Percentiles rank a stretch among this genome's conserved stretches.
phyloP scores from a whole-genome alignment of 2,888 invertebrate genomes.

The Diadegma fenestrale region DNA sequence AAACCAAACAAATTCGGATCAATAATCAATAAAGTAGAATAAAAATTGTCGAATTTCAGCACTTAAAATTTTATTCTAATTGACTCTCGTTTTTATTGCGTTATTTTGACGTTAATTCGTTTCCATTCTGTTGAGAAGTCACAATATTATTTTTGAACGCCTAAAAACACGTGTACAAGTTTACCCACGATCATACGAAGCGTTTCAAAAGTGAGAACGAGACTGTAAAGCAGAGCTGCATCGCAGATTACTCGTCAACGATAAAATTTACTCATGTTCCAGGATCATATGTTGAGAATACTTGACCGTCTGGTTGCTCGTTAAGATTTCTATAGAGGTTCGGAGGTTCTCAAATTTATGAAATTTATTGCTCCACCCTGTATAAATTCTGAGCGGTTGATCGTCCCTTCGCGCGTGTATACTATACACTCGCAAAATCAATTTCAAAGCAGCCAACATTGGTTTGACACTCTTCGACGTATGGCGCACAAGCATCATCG shows the following conservation, averaged over 20 bases:
- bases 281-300: neutral
- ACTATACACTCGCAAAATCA: conserved; percentile 50
- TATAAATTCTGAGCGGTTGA: conserved; percentile 35
- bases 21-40: too few species aligned
- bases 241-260: too few species aligned
- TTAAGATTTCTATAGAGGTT: neutral
- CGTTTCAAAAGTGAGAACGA: neutral
- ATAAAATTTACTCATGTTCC: too few species aligned
- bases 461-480: conserved; percentile 25
- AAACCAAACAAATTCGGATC: too few species aligned
- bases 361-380: neutral
- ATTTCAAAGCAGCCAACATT: conserved; percentile 43
- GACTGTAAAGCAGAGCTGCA: neutral
- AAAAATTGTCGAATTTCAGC: too few species aligned
- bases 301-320: neutral
- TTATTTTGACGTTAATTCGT: too few species aligned
- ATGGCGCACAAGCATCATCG: conserved; percentile 22
- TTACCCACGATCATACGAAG: too few species aligned
- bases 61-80: too few species aligned
- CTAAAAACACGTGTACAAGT: neutral
- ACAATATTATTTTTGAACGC: neutral
- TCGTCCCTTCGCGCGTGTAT: conserved; percentile 15
- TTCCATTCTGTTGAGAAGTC: too few species aligned
- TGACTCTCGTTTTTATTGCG: too few species aligned
- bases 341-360: neutral